These are phyloP conservation scores for Parazoanthus swiftii DNA, from an alignment of 92 coral and sea anemone genomes.

Conservation along the genomic window DNA sequence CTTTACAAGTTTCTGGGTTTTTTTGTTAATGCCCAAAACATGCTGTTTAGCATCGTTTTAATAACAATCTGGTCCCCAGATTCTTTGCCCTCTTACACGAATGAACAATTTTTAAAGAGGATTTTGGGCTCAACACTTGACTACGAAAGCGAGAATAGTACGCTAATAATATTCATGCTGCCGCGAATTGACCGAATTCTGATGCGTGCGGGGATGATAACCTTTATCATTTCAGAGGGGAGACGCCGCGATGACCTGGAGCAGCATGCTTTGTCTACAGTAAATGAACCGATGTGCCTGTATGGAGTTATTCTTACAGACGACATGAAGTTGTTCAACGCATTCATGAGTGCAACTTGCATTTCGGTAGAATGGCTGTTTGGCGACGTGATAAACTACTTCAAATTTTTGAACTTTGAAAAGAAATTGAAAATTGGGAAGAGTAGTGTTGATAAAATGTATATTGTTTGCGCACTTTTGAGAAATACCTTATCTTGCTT, in stretches of 20 bases:
- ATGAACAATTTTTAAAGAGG: too few relatives aligned
- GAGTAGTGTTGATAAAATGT: neutral
- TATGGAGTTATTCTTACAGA: neutral
- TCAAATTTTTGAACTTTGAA: neutral
- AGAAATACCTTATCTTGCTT: slow-evolving; percentile 2
- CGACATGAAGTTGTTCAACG: neutral
- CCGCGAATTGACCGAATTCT: too few relatives aligned
- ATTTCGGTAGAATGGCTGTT: slow-evolving; percentile 12
- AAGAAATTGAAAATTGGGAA: neutral
- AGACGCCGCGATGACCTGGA: neutral
- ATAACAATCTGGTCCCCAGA: too few relatives aligned
- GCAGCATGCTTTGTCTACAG: neutral
- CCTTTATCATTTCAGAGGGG: neutral
- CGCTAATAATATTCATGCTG: too few relatives aligned
- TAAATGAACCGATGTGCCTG: neutral
- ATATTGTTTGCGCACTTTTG: neutral
- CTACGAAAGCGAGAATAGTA: too few relatives aligned
- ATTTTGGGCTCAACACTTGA: too few relatives aligned
- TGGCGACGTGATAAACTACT: slow-evolving; percentile 1
- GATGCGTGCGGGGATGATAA: too few relatives aligned
- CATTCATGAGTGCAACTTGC: neutral
- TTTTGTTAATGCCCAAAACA: too few relatives aligned
- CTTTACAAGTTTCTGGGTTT: too few relatives aligned
- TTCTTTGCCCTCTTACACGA: too few relatives aligned
- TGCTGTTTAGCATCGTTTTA: too few relatives aligned